Evolutionary conservation across 2,797 vertebrate species (phyloP), one percentile per base, ranked within the genome.

Genomic region (Rousettus madagascariensis): DNA sequence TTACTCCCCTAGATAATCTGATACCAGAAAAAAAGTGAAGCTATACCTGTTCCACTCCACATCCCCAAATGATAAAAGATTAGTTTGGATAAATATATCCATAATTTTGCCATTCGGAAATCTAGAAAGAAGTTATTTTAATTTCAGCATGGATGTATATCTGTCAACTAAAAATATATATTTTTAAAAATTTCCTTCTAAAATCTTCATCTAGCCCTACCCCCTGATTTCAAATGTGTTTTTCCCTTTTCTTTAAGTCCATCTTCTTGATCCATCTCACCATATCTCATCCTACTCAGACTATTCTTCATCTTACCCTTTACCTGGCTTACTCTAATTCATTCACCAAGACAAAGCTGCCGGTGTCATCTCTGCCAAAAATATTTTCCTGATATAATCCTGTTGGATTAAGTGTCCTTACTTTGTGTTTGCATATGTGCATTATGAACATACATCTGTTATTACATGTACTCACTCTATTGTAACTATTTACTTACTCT

Each of bases 71-170:
- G 61, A 85, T 75, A 63, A 90, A 46, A 43, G 46, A 63, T 77
- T 79, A 28, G 1, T 49, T 80, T 74, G 5, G 17, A 72, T 63
- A 55, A 88, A 41, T 41, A 55, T 30, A 36, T 33, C 2, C 20
- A 94, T 19, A 94, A 74, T 69, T 12, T 36, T 94, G 49, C 15
- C 63, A 68, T 83, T 12, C 43, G 24, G 74, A 79, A 89, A 55
- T 65, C 36, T 68, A 88, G 24, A 86, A 89, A 82, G 43, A 61
- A 59, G 30, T 8, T 36, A 28, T 86, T 94, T 82, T 69, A 51
- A 74, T 69, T 77, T 91, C 28, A 43, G 77, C 22, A 36, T 65
- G 5, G 2, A 30, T 20, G 22, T 24, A 9, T 30, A 59, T 53
- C 46, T 49, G 4, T 49, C 46, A 49, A 46, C 43, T 46, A 46